These are phyloP conservation scores for Hymenochirus boettgeri DNA, from an alignment of 2,113 vertebrate genomes.

Conservation along the genomic window DNA sequence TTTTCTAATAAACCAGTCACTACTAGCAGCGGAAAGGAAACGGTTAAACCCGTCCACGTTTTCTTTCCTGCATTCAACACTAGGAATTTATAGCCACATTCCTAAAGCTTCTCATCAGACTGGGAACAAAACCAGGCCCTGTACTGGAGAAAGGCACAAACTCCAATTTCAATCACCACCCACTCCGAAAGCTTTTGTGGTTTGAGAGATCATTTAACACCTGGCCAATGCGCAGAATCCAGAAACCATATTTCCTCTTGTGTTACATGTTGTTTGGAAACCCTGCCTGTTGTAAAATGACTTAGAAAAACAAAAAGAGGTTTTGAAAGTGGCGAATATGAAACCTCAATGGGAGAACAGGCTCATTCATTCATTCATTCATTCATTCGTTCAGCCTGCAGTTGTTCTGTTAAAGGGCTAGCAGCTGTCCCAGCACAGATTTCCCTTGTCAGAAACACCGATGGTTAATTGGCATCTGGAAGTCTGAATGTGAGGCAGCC, in stretches of 20 bases:
- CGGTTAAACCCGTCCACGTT: no score
- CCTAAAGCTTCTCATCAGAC: not conserved
- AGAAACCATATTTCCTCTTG: not conserved
- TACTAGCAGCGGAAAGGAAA: no score
- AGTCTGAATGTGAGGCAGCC: no score
- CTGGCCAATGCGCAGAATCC: not conserved
- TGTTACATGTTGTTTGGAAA: no score
- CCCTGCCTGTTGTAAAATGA: not conserved
- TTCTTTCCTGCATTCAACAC: no score
- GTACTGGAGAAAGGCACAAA: no score
- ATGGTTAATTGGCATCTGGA: no score
- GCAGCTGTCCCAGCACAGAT: conserved; percentile 6
- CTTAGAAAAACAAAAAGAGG: not conserved
- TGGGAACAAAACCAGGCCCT: no score
- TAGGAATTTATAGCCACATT: conserved; percentile 16
- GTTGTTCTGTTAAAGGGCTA: not conserved
- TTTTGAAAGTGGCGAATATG: not conserved
- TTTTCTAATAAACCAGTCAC: no score
- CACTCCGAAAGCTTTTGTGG: not conserved
- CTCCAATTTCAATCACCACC: not conserved
- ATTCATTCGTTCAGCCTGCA: not conserved
- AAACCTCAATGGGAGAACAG: no score
- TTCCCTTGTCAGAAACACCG: no score
- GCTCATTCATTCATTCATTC: no score
- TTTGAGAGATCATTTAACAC: not conserved